Conservation (phyloP, 2,113 vertebrate species). For the Oxygymnocypris stewartii region DNA sequence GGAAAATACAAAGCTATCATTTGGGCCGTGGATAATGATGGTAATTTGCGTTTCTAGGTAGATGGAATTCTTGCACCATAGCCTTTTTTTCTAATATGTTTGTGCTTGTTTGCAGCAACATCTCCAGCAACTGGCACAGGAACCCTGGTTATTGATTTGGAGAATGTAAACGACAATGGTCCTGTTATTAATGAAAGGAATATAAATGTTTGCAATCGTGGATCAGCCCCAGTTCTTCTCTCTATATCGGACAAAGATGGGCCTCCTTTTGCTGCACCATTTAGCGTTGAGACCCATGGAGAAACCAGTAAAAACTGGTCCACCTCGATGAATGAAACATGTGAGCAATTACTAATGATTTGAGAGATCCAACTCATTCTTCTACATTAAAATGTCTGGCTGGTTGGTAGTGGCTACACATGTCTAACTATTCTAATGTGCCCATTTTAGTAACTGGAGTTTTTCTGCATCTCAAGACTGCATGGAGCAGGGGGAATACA, state of each 20-base stretch:
- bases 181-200: conserved; percentile 63
- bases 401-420: not conserved
- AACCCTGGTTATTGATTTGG: conserved; percentile 66
- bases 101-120: conserved; percentile 46
- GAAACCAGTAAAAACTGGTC: conserved; percentile 82
- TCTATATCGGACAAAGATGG: conserved; percentile 79
- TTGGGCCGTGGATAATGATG: conserved; percentile 76
- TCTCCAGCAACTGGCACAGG: conserved; percentile 71
- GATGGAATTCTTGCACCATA: not conserved
- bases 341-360: conserved; percentile 67
- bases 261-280: conserved; percentile 76
- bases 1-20: conserved; percentile 80
- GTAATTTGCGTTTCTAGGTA: conserved; percentile 62
- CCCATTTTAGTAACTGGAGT: conserved; percentile 64
- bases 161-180: conserved; percentile 69
- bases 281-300: conserved; percentile 64
- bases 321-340: conserved; percentile 26
- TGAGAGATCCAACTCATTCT: not conserved
- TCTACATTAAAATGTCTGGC: not conserved
- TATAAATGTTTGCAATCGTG: conserved; percentile 52
- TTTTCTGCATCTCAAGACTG: conserved; percentile 65
- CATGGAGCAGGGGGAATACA: conserved; percentile 68
- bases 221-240: not conserved
- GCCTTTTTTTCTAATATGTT: not conserved
- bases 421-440: not conserved